A percentile compares a stretch with the other conserved stretches of the same genome.
Evolutionary conservation across 2,113 vertebrate genomes (phyloP).

Genomic region (Anoura caudifer): DNA sequence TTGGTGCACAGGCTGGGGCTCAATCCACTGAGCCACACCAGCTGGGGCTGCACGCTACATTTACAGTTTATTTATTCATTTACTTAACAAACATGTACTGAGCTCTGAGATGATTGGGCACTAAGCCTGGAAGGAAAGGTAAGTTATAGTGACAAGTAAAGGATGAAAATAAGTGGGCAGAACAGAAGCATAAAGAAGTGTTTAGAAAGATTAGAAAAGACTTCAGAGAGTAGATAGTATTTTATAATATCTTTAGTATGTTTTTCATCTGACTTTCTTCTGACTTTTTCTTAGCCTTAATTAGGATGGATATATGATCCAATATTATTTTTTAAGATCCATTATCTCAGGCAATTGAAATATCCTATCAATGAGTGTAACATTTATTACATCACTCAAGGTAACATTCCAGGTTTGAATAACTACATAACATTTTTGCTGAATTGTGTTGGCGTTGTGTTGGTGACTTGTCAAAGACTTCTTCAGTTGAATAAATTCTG

Average conservation of each 20-base stretch:
- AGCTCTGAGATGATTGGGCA: neutral
- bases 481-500: neutral
- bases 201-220: neutral
- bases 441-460: neutral
- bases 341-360: slow-evolving; percentile 42
- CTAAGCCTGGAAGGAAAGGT: neutral
- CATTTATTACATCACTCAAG: slow-evolving; percentile 48
- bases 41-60: neutral
- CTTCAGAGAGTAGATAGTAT: neutral
- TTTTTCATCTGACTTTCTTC: slow-evolving; percentile 30
- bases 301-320: neutral
- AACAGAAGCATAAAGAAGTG: neutral
- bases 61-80: slow-evolving; percentile 1
- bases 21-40: no score
- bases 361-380: neutral
- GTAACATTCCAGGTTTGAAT: slow-evolving; percentile 25
- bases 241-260: neutral
- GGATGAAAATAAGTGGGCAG: neutral
- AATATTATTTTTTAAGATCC: slow-evolving; percentile 18
- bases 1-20: no score
- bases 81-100: neutral
- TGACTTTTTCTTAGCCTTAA: slow-evolving; percentile 14
- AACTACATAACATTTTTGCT: slow-evolving; percentile 25
- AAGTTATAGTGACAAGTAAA: neutral
- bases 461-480: neutral